Evolutionary conservation across 1,140 invertebrate genomes (phyloP), one percentile per base, ranked within the genome.

Genomic region (Aphidius gifuensis): DNA sequence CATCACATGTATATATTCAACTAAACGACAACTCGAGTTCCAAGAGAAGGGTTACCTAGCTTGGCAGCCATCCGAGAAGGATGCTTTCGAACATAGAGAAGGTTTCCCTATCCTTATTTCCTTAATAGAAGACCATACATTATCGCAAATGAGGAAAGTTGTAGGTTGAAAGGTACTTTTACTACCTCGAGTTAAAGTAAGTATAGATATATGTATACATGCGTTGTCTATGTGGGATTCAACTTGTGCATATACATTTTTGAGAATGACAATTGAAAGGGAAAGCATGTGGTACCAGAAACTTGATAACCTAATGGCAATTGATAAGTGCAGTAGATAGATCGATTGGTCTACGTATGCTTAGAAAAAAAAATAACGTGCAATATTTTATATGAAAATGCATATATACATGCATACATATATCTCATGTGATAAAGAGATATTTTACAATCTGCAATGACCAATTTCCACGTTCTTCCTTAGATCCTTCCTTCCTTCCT

Each of bases 141-240:
- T 68, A 65, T 65, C 64, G 60, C 61, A 68, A 68, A 68, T 68
- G 64, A 65, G 66, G 53, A 65, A 68, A 68, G 66, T 68, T 68
- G 58, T 44, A 48, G 43, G 46, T 57, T 32, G 23, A 32, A 32
- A 32, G 23, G 23, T 16, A 16, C 16, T 16, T 16, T 16, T 32
- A 3, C 23, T 32, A 32, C 4, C 23, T 32, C 23, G 1, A 32
- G 23, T 1, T 32, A 32, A 32, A 32, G 2, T 32, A 32, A 32
- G 23, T 32, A 32, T 32, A 32, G 1, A 32, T 32, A 32, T 32
- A 32, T 32, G 4, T 32, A 32, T 1, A 32, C 1, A 3, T 32
- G 16, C 16, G 16, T 16, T 16, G 16, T 16, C 16, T 16, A 16
- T 16, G 16, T 16, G 16, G 16, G 16, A 16, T 16, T 16, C 1